Conservation (phyloP, 2,888 invertebrate species). For the Hesperia comma region DNA sequence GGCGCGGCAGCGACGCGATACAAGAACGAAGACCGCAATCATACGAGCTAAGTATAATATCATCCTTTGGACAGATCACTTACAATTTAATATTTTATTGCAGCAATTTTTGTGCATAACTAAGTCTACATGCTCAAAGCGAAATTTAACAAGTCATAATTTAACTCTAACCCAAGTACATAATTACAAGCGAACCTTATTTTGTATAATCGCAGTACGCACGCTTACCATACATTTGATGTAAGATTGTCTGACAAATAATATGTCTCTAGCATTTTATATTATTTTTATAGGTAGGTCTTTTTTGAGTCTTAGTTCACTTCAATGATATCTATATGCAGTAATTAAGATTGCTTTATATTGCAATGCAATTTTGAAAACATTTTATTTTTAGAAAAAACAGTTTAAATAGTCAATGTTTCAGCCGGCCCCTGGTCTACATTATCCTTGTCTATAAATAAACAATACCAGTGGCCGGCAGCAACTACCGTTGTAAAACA, state of each 20-base stretch:
- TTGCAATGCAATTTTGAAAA: too few relatives aligned
- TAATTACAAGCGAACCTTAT: conserved; percentile 1
- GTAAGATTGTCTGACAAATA: not conserved
- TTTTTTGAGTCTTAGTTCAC: too few relatives aligned
- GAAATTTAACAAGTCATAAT: conserved; percentile 10
- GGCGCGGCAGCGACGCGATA: not conserved
- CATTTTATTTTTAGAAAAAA: too few relatives aligned
- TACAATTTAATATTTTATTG: conserved; percentile 7
- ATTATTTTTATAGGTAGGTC: too few relatives aligned
- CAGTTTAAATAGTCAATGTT: too few relatives aligned
- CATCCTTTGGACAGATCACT: conserved; percentile 13
- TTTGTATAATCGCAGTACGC: not conserved
- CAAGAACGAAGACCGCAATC: not conserved
- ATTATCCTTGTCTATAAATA: too few relatives aligned
- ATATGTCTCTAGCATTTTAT: not conserved
- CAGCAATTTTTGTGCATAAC: conserved; percentile 14
- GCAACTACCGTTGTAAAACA: too few relatives aligned
- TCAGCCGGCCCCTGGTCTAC: too few relatives aligned
- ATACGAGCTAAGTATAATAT: conserved; percentile 1
- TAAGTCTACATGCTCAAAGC: conserved; percentile 6
- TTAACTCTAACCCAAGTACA: not conserved
- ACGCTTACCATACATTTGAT: not conserved
- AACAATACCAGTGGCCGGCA: too few relatives aligned
- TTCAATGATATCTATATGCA: too few relatives aligned
- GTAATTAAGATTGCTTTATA: too few relatives aligned